Evolutionary conservation across 1,140 invertebrate species (phyloP).

Genomic region (Nixonia krombeini): DNA sequence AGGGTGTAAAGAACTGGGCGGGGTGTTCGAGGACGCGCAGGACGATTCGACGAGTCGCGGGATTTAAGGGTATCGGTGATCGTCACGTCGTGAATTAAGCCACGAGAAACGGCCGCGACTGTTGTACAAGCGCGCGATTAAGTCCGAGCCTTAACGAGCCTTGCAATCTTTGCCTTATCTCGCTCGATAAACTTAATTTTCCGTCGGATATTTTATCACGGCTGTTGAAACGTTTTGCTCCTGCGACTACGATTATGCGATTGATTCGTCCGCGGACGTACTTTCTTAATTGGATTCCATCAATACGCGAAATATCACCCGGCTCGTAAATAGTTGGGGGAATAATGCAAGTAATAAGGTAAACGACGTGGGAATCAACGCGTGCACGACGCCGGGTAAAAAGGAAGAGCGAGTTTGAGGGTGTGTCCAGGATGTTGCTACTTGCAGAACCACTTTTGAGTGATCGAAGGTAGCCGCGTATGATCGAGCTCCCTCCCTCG

Average conservation of each 20-base stretch:
- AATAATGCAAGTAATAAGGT: slow-evolving; percentile 14
- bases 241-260: slow-evolving; percentile 1
- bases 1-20: slow-evolving; percentile 33
- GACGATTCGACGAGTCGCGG: slow-evolving; percentile 29
- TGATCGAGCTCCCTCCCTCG: slow-evolving; percentile 33
- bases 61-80: slow-evolving; percentile 47
- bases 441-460: slow-evolving; percentile 45
- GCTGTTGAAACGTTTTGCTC: slow-evolving; percentile 17
- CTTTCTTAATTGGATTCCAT: too few species aligned
- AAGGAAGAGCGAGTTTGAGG: slow-evolving; percentile 17
- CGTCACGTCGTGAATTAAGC: slow-evolving; percentile 60
- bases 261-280: slow-evolving; percentile 12
- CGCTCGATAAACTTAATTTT: slow-evolving; percentile 39
- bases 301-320: background rate
- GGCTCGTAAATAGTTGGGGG: background rate
- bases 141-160: slow-evolving; percentile 66
- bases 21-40: slow-evolving; percentile 5
- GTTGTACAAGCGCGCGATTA: slow-evolving; percentile 63
- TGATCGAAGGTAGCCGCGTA: slow-evolving; percentile 40
- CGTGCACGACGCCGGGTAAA: slow-evolving; percentile 9
- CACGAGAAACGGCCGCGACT: slow-evolving; percentile 61
- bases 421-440: slow-evolving; percentile 38
- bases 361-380: slow-evolving; percentile 19
- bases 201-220: slow-evolving; percentile 36
- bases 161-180: slow-evolving; percentile 41